These are phyloP conservation scores for Botrylloides violaceus DNA, from an alignment of 23 tunicate genomes.

Conservation along the genomic window DNA sequence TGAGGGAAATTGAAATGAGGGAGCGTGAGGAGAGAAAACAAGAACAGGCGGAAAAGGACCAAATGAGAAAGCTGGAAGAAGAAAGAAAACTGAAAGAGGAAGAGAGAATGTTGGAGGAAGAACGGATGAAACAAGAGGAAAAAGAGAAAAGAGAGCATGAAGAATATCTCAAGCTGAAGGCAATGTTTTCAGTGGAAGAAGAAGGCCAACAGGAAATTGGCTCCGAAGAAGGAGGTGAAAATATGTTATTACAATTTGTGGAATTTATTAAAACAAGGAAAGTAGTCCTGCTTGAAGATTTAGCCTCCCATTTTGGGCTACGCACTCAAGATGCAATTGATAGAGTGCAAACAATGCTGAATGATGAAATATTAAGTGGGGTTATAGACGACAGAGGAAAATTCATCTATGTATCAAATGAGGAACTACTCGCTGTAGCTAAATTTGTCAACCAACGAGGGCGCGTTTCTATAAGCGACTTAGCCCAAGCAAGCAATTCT, in stretches of 20 bases:
- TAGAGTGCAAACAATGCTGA: conserved; percentile 64
- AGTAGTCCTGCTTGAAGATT: conserved; percentile 82
- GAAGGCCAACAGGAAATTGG: conserved; percentile 52
- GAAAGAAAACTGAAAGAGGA: conserved; percentile 45
- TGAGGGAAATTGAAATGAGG: conserved; percentile 44
- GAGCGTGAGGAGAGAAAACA: conserved; percentile 63
- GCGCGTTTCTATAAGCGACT: conserved; percentile 65
- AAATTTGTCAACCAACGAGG: conserved; percentile 60
- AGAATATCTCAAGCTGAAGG: conserved; percentile 73
- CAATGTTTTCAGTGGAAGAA: conserved; percentile 67
- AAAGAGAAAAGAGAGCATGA: conserved; percentile 72
- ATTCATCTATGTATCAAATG: conserved; percentile 78
- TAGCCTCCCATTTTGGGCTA: conserved; percentile 90
- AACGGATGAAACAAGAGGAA: conserved; percentile 39
- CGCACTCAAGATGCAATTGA: conserved; percentile 86
- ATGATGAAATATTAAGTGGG: conserved; percentile 70
- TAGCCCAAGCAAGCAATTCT: conserved; percentile 78
- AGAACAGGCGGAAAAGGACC: conserved; percentile 51
- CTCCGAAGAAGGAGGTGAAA: conserved; percentile 49
- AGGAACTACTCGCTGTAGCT: conserved; percentile 77
- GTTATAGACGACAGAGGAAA: conserved; percentile 93
- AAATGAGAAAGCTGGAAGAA: conserved; percentile 35
- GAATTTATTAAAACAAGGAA: conserved; percentile 55
- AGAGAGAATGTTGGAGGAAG: conserved; percentile 62
- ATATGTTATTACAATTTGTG: conserved; percentile 66